Conservation (phyloP, 2,888 invertebrate species). For the Aplocera efformata region DNA sequence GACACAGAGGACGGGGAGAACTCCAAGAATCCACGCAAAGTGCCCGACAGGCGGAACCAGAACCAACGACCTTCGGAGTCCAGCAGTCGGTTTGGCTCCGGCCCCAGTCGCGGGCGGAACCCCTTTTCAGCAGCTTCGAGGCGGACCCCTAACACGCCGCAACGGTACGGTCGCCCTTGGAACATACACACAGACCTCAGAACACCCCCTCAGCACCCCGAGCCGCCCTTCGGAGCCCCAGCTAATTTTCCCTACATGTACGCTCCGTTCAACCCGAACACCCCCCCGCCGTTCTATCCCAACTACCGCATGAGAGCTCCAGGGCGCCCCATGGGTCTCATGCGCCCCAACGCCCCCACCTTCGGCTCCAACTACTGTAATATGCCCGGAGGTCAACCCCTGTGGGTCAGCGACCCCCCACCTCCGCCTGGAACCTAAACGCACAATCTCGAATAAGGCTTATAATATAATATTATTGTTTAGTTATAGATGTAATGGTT, state of each 20-base stretch:
- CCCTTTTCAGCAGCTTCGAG: conserved; percentile 53
- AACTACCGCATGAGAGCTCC: conserved; percentile 45
- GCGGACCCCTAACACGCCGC: conserved; percentile 43
- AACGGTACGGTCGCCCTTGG: conserved; percentile 44
- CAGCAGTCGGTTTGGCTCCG: conserved; percentile 65
- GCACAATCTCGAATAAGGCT: conserved; percentile 30
- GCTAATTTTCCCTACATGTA: conserved; percentile 44
- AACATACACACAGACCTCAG: conserved; percentile 35
- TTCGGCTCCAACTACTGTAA: conserved; percentile 51
- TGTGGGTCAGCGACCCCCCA: conserved; percentile 57
- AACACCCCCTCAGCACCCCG: conserved; percentile 50
- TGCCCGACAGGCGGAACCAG: conserved; percentile 56
- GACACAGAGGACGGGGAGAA: conserved; percentile 51
- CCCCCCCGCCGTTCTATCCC: conserved; percentile 40
- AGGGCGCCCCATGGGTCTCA: conserved; percentile 36
- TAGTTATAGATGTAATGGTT: conserved; percentile 40
- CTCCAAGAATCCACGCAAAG: conserved; percentile 46
- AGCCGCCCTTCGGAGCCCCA: conserved; percentile 37
- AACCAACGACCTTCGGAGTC: conserved; percentile 66
- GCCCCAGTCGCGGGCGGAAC: conserved; percentile 57
- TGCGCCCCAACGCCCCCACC: conserved; percentile 44
- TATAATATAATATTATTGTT: conserved; percentile 20
- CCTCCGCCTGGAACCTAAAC: conserved; percentile 68
- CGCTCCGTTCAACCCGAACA: conserved; percentile 38
- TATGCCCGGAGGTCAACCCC: conserved; percentile 45